These are phyloP conservation scores for Ariolimax columbianus DNA, from an alignment of 2,888 invertebrate genomes.

Conservation along the genomic window DNA sequence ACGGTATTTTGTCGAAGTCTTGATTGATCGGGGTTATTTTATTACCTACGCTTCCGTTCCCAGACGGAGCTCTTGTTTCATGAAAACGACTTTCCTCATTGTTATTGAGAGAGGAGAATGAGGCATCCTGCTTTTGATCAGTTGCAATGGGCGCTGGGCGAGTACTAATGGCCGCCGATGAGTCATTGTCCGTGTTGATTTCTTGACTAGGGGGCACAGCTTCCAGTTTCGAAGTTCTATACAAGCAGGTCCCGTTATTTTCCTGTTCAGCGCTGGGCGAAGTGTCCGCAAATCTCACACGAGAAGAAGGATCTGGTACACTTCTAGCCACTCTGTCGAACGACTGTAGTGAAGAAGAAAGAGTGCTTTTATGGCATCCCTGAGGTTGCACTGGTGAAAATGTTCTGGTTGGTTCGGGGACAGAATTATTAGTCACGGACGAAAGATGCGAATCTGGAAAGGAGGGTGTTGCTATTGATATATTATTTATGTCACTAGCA, in stretches of 20 bases:
- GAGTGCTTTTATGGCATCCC: not conserved
- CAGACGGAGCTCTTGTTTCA: not conserved
- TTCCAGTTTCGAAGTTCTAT: not conserved
- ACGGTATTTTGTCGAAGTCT: slow-evolving; percentile 7
- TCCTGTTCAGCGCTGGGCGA: not conserved
- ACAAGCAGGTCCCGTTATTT: not conserved
- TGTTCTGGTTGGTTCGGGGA: not conserved
- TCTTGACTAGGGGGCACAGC: not conserved
- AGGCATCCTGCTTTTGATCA: not conserved
- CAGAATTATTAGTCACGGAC: not conserved
- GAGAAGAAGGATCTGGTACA: not conserved
- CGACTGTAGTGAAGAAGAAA: not conserved
- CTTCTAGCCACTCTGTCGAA: not conserved
- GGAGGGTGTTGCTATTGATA: too few relatives aligned
- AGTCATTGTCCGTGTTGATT: not conserved
- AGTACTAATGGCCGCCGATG: not conserved
- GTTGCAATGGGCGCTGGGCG: not conserved
- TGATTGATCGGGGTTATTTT: not conserved
- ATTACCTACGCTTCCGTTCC: slow-evolving; percentile 37
- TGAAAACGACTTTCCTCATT: not conserved
- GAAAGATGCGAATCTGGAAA: too few relatives aligned
- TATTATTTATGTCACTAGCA: not conserved
- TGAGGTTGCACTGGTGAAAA: not conserved
- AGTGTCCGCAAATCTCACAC: not conserved
- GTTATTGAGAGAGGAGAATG: slow-evolving; percentile 2